These are phyloP conservation scores for Poeciliopsis gracilis DNA, from an alignment of 2,797 vertebrate genomes.

Conservation along the genomic window DNA sequence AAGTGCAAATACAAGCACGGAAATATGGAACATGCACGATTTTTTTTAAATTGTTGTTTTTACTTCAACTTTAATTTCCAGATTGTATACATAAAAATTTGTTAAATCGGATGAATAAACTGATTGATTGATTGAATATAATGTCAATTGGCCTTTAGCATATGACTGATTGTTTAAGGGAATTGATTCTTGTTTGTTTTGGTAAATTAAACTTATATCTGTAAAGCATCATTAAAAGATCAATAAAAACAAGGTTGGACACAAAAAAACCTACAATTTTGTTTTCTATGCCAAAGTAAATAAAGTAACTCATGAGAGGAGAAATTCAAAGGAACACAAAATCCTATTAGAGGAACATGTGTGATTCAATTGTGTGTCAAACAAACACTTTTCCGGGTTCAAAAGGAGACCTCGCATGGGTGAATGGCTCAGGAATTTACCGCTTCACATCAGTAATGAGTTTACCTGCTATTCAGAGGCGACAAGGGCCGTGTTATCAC, in stretches of 20 bases:
- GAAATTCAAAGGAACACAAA: conserved; percentile 29
- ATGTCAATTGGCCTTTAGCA: neutral
- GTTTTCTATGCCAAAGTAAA: conserved; percentile 19
- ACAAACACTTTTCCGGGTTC: conserved; percentile 63
- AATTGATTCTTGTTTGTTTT: neutral
- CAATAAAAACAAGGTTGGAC: neutral
- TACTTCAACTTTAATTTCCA: neutral
- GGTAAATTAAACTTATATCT: neutral
- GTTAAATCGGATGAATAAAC: too few species aligned
- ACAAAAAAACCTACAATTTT: neutral
- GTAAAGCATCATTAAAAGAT: neutral
- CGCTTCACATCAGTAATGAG: conserved; percentile 53
- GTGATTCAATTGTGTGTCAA: conserved; percentile 49
- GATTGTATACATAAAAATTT: neutral
- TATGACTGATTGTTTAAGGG: neutral
- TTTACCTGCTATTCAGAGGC: conserved; percentile 62
- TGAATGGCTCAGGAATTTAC: conserved; percentile 69
- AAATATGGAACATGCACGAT: neutral
- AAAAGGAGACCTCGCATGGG: conserved; percentile 63
- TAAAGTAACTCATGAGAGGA: conserved; percentile 14
- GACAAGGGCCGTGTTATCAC: conserved; percentile 54
- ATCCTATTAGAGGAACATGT: conserved; percentile 24
- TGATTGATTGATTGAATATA: neutral
- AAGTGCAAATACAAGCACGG: neutral
- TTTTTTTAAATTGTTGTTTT: neutral